phyloP scores from a whole-genome alignment of 35 echinoderm and acorn worm genomes.

The Lytechinus variegatus region DNA sequence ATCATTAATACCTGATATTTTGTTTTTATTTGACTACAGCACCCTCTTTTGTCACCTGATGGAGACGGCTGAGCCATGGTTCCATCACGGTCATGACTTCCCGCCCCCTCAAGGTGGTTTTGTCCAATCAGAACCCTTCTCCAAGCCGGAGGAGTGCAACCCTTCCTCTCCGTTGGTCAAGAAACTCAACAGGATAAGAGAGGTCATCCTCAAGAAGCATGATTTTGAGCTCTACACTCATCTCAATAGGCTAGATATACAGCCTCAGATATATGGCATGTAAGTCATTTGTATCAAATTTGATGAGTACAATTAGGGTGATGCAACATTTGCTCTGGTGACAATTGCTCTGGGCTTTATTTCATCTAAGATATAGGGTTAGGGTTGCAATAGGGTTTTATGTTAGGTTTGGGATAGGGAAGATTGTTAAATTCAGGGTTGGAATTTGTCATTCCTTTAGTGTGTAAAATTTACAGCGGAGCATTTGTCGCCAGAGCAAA shows the following conservation, averaged over 20 bases:
- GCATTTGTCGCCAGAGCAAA: no score
- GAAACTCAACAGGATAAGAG: constrained; percentile 81
- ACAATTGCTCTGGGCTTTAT: no score
- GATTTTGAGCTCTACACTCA: constrained; percentile 81
- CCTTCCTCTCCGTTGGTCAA: constrained; percentile 80
- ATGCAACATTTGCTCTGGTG: no score
- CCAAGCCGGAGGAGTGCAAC: constrained; percentile 56
- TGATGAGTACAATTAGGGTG: no score
- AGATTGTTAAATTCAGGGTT: no score
- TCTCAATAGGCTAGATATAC: constrained; percentile 80
- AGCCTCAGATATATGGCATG: constrained; percentile 95
- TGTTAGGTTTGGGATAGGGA: no score
- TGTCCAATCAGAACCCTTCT: constrained; percentile 70
- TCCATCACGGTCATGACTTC: constrained; percentile 68
- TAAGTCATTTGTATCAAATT: constrained; percentile 47
- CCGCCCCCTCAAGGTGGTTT: constrained; percentile 21
- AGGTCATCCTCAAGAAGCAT: constrained; percentile 71
- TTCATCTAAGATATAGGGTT: no score
- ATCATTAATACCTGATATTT: background rate
- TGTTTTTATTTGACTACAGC: constrained; percentile 37
- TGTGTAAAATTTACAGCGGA: no score
- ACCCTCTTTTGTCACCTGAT: constrained; percentile 85
- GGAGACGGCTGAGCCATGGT: constrained; percentile 91
- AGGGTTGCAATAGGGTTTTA: no score
- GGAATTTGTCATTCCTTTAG: no score